phyloP scores from a whole-genome alignment of 2,888 invertebrate genomes.

The Bruchidius siliquastri region DNA sequence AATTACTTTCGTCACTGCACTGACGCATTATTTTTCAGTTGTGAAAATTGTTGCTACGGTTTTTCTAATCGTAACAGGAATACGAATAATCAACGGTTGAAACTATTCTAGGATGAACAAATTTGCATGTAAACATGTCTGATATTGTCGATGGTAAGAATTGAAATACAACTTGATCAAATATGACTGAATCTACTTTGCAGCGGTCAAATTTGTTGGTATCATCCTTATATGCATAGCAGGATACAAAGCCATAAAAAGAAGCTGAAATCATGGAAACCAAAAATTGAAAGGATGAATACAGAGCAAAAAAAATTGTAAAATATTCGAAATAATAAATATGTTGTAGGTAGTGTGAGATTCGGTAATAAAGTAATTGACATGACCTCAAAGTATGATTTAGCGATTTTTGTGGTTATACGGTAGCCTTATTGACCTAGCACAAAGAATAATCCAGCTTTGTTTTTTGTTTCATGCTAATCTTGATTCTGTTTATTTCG shows the following conservation, averaged over 20 bases:
- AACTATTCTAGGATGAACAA: too few species aligned
- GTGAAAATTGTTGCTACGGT: not conserved
- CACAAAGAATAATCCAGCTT: too few species aligned
- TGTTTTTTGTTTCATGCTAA: too few species aligned
- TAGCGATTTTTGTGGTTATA: too few species aligned
- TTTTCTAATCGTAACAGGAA: not conserved
- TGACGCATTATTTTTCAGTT: not conserved
- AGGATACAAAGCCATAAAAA: not conserved
- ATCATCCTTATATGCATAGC: not conserved
- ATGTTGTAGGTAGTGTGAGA: not conserved
- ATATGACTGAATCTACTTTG: too few species aligned
- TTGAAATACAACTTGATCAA: too few species aligned
- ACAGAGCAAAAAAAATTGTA: conserved; percentile 1
- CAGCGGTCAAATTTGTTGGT: not conserved
- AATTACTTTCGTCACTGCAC: not conserved
- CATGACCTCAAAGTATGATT: too few species aligned
- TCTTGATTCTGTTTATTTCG: too few species aligned
- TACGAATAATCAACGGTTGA: not conserved
- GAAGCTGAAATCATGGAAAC: not conserved
- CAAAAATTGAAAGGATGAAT: not conserved
- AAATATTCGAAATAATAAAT: not conserved
- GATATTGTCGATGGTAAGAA: too few species aligned
- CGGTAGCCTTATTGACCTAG: too few species aligned
- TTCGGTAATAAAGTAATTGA: too few species aligned
- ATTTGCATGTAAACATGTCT: too few species aligned